A percentile compares a stretch with the other conserved stretches of the same genome.
phyloP scores from a whole-genome alignment of 2,797 vertebrate genomes.

The Myotis pilosus region DNA sequence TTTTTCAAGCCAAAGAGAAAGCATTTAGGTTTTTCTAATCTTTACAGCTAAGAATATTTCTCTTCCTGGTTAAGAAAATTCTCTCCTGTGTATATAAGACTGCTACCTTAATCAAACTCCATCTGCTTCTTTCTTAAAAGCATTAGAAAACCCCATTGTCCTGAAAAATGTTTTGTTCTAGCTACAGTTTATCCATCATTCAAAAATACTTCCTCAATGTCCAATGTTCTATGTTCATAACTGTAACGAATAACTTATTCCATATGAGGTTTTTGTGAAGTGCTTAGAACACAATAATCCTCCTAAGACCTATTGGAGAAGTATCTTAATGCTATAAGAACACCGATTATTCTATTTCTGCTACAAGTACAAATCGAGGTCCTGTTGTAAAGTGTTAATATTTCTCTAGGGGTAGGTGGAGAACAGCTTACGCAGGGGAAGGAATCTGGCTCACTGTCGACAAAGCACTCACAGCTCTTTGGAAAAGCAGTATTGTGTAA shows the following conservation, averaged over 20 bases:
- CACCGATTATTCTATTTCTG: slow-evolving; percentile 35
- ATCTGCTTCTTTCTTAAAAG: neutral
- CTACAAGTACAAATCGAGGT: neutral
- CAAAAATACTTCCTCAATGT: neutral
- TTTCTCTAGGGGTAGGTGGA: neutral
- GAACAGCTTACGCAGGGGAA: neutral
- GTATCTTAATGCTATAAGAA: neutral
- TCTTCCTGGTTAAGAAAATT: neutral
- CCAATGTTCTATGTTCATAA: neutral
- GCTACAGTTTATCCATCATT: neutral
- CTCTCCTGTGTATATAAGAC: neutral
- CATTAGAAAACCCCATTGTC: neutral
- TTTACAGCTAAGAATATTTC: neutral
- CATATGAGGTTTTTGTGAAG: neutral
- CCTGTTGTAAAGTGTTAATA: slow-evolving; percentile 17
- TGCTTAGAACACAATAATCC: neutral
- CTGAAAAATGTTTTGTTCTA: neutral
- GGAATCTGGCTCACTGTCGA: slow-evolving; percentile 35
- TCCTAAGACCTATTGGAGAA: neutral
- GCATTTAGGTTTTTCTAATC: neutral
- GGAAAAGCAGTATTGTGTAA: slow-evolving; percentile 38
- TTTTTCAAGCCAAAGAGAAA: slow-evolving; percentile 43
- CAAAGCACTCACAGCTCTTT: slow-evolving; percentile 33
- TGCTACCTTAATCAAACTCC: neutral
- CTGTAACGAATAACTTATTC: neutral